A percentile compares a stretch with the other conserved stretches of the same genome.
These are phyloP conservation scores for Gymnarchus niloticus DNA, from an alignment of 2,113 vertebrate genomes.

Conservation along the genomic window DNA sequence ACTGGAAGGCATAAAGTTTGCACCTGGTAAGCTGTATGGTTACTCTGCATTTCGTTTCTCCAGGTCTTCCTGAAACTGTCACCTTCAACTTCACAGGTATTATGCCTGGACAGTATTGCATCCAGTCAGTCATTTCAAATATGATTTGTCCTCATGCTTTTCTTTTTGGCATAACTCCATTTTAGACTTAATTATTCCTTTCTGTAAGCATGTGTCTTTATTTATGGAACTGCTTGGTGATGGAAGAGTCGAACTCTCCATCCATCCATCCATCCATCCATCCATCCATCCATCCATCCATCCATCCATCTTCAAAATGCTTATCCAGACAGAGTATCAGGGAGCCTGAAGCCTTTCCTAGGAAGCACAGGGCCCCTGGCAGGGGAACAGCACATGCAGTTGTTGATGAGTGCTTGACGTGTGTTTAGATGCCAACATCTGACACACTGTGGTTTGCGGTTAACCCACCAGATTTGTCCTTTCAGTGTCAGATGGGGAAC, in stretches of 20 bases:
- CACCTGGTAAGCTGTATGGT: neutral
- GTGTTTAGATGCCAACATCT: neutral
- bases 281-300: neutral
- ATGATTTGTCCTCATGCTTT: neutral
- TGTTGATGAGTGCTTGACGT: neutral
- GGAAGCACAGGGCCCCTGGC: too few relatives aligned
- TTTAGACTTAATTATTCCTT: slow-evolving; percentile 16
- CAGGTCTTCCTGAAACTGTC: slow-evolving; percentile 87
- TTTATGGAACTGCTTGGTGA: slow-evolving; percentile 9
- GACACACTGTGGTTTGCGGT: neutral
- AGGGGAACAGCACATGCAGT: too few relatives aligned
- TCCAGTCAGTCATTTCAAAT: neutral
- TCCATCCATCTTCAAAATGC: neutral
- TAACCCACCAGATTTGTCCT: slow-evolving; percentile 4
- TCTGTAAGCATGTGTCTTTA: slow-evolving; percentile 2
- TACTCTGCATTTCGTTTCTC: slow-evolving; percentile 30
- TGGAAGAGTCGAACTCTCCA: neutral
- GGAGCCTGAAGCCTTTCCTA: neutral
- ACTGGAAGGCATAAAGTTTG: neutral
- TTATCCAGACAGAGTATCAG: neutral
- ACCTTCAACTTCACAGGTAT: slow-evolving; percentile 91
- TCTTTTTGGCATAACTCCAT: slow-evolving; percentile 21
- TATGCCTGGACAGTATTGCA: neutral
- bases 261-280: neutral
- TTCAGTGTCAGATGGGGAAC: slow-evolving; percentile 81